Base-by-base conservation (phyloP, 1,140 invertebrate species). In the Pseudoatta argentina region DNA sequence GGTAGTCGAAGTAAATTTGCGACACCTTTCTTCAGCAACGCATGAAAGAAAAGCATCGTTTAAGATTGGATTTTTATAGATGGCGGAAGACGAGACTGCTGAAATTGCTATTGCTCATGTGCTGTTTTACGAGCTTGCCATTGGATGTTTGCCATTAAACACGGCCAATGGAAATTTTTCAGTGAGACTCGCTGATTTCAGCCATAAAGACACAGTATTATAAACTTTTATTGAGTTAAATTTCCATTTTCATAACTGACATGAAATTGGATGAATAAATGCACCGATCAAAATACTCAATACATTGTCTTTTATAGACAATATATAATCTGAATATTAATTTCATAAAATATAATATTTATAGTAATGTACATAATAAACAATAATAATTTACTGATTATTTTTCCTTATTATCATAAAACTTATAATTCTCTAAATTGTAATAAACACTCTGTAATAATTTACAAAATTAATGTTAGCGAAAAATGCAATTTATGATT, bases 91-190 rank as follows among this genome's bases (percentile, higher is more conserved):
- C 3, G 48, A 72, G 5, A 55, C n/a, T 53, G 44, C 27, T 72
- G 34, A 86, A 90, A 89, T 90, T 85, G 69, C 75, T 85, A 85
- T 89, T 75, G 81, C 51, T 90, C 82, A 77, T 76, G 53, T 59
- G 59, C 51, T 72, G 64, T 71, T 89, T 90, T 89, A 90, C 69
- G 86, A 73, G 16, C 10, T 34, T 69, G 21, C 63, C 76, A 87
- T 82, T 81, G 76, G 51, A n/a, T 77, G 59, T 81, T 86, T 71
- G 53, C 71, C 44, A 44, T 21, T 89, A 89, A 89, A 89, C 71
- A 89, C 59, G 81, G 76, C 57, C 71, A 86, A 89, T 89, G 71
- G 64, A 82, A 90, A 76, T 63, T 89, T 85, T 87, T 53, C 51
- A 48, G 30, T 44, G n/a, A 51, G n/a, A 51, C 51, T 61, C 61